Evolutionary conservation across 2,113 vertebrate species (phyloP), one percentile per base, ranked within the genome.

Genomic region (Sinosuthora webbiana): DNA sequence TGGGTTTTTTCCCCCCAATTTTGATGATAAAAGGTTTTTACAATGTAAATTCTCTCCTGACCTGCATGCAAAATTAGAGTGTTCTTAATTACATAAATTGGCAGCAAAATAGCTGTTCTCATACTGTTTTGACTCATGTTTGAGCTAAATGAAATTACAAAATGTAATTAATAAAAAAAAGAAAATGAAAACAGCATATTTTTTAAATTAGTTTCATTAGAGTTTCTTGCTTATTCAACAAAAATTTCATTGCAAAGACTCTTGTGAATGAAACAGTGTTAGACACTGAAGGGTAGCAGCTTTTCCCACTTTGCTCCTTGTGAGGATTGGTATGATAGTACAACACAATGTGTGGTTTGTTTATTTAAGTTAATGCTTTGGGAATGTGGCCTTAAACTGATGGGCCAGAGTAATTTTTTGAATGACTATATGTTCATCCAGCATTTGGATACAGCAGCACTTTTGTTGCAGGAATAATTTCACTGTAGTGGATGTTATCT

Each of bases 1-100:
- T 53, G 23, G 7, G 0, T 3, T 12, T 25, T 60, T 44, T 6
- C 4, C 6, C 9, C 5, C 4, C 16, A 31, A 11, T 53, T 83
- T 65, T 39, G 15, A 2, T 59, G 44, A 47, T 47, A n/a, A 78
- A 56, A 56, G 25, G 1, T 27, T 63, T 78, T 20, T 59, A 39
- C 7, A 33, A 9, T 47, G 22, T 65, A 49, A 70, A 49, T 68
- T 80, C 10, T 56, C 4, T 31, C 33, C 37, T 64, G 27, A 64
- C 3, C 14, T 53, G 8, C 15, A 35, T 55, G 5, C 2, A 76
- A 82, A 79, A 63, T 62, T 15, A n/a, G 49, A 93, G 49, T 57
- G 2, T 13, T 81, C 78, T 68, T 25, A 75, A 49, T 57, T 20
- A 24, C 11, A 25, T n/a, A 69, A 57, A 11, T 45, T 65, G 30